Base-by-base conservation (phyloP, 2,888 invertebrate species). In the Acleris sparsana region DNA sequence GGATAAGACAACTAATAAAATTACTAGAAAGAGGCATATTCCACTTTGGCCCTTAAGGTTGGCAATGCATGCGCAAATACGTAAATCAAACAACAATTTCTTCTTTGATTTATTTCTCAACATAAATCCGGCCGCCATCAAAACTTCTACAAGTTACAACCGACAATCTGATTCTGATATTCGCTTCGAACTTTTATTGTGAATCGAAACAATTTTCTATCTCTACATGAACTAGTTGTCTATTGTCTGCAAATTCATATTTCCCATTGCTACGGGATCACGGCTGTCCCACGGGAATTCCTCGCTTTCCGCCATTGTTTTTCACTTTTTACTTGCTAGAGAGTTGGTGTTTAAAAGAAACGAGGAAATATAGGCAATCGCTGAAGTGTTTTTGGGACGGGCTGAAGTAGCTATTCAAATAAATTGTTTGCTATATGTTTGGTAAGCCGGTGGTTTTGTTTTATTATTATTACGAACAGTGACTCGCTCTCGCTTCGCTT, bases 201-300 rank as follows among this genome's bases (percentile, higher is more conserved):
- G 5, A 46, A 11, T 11, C 17, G 43, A 16, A 57, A 25, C 22
- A 46, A 16, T 33, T 39, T 33, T 11, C 55, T 43, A 11, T 53
- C n/a, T n/a, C 18, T 22, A 43, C 7, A 56, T 22, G 9, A 44
- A 20, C 29, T 53, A 48, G 29, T 18, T 46, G 18, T 53, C 65
- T 68, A 75, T 73, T 76, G 73, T 76, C 61, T 66, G 66, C 65
- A 69, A 71, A 74, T 73, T 72, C 69, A 68, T 51, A 70, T 71
- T 76, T 74, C 75, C 73, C 71, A 73, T 69, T 70, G 64, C 62
- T 22, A 52, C 51, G 72, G 71, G 73, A 75, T 71, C 73, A 69
- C 61, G 62, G 48, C 62, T 61, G 69, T 79, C 79, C 78, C 79
- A 78, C 76, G 79, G 78, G 79, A 78, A 78, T 70, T 18, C 22